Conservation (phyloP, 2,113 vertebrate genomes). For the Brienomyrus longianalis region DNA sequence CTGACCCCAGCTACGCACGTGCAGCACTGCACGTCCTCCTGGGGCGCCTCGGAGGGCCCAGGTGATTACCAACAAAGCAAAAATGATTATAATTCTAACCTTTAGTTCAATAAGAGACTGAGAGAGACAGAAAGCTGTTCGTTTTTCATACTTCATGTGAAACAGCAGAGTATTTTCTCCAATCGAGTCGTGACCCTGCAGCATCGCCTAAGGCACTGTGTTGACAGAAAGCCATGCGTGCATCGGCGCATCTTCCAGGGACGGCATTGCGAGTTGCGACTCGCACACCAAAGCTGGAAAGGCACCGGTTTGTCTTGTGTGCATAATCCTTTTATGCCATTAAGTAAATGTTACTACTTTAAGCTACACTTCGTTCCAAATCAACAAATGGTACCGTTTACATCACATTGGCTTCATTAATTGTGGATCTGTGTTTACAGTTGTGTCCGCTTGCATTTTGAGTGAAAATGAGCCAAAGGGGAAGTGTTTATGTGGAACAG, state of each 20-base stretch:
- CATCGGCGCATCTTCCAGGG: neutral
- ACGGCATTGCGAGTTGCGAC: neutral
- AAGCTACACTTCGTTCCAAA: neutral
- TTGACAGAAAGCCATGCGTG: neutral
- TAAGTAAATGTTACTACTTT: neutral
- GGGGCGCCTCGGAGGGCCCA: neutral
- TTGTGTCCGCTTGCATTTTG: constrained; percentile 51
- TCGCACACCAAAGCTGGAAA: neutral
- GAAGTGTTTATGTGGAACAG: constrained; percentile 51
- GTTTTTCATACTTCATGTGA: neutral
- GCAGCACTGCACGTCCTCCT: neutral
- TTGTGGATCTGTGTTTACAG: constrained; percentile 47
- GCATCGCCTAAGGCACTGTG: constrained; percentile 5
- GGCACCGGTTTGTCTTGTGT: neutral
- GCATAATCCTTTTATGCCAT: neutral
- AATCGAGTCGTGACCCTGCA: neutral
- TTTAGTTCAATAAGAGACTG: neutral
- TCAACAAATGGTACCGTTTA: neutral
- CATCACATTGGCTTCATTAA: constrained; percentile 20
- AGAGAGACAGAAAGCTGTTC: neutral
- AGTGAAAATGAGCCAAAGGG: constrained; percentile 50
- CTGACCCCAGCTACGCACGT: neutral
- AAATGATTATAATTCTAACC: neutral
- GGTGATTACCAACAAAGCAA: neutral
- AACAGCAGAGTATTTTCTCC: neutral